Conservation (phyloP, 2,888 invertebrate species). For the Heliconius sara region DNA sequence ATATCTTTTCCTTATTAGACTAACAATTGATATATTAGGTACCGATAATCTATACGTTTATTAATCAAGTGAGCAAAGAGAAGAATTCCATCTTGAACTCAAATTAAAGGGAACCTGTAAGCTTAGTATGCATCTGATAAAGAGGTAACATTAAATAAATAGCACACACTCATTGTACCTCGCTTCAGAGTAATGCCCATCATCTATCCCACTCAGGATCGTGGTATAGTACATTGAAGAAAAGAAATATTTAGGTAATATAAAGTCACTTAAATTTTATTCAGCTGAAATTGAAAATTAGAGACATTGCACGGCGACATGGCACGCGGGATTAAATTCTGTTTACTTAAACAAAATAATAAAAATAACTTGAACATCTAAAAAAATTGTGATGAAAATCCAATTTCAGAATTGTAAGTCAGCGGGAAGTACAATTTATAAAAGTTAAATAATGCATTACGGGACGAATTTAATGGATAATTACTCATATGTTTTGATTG, state of each 20-base stretch:
- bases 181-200: slow-evolving; percentile 17
- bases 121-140: slow-evolving; percentile 21
- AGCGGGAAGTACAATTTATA: too few relatives aligned
- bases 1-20: neutral
- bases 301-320: too few relatives aligned
- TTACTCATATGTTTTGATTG: too few relatives aligned
- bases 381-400: too few relatives aligned
- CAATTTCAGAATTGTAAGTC: too few relatives aligned
- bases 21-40: too few relatives aligned
- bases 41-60: neutral
- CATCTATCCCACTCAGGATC: slow-evolving; percentile 17
- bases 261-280: neutral
- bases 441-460: too few relatives aligned
- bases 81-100: neutral
- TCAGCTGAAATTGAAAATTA: too few relatives aligned
- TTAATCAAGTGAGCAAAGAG: neutral
- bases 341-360: neutral
- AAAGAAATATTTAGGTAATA: neutral
- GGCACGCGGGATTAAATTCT: neutral
- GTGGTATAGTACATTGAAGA: neutral
- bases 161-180: slow-evolving; percentile 9
- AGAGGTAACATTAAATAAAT: slow-evolving; percentile 19
- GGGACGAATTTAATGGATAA: too few relatives aligned
- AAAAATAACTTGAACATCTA: too few relatives aligned
- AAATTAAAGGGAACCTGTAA: neutral